A percentile compares a stretch with the other conserved stretches of the same genome.
phyloP scores from a whole-genome alignment of 1,140 invertebrate species.

The Drosophila parabipectinata region DNA sequence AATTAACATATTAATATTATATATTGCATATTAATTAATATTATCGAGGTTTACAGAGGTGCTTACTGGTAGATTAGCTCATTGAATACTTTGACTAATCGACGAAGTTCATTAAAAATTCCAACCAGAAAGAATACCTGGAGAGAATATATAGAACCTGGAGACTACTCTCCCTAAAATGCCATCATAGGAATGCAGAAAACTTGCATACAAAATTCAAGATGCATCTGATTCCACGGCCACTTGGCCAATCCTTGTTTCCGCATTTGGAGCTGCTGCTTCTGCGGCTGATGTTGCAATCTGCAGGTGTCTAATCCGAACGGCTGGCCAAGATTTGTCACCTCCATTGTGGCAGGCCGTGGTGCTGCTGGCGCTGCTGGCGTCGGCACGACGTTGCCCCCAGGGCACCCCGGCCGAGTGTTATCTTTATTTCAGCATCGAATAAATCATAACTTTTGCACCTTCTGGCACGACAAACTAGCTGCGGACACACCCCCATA shows the following conservation, averaged over 20 bases:
- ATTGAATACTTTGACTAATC: neutral
- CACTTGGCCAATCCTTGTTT: constrained; percentile 25
- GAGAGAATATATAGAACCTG: neutral
- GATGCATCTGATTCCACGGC: constrained; percentile 28
- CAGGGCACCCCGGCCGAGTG: constrained; percentile 6
- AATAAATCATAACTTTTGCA: constrained; percentile 54
- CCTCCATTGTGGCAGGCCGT: constrained; percentile 36
- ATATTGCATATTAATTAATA: constrained; percentile 24
- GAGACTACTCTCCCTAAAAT: neutral
- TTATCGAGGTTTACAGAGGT: constrained; percentile 19
- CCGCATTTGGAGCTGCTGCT: constrained; percentile 14
- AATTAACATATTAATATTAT: neutral
- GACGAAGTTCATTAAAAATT: neutral
- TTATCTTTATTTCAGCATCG: constrained; percentile 45
- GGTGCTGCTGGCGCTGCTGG: constrained; percentile 18
- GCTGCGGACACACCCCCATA: constrained; percentile 8
- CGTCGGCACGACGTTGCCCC: constrained; percentile 39
- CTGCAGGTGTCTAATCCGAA: constrained; percentile 44
- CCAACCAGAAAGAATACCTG: neutral
- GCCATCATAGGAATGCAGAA: neutral
- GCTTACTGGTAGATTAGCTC: constrained; percentile 1
- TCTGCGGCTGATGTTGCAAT: constrained; percentile 21
- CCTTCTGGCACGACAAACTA: constrained; percentile 36
- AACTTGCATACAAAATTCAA: constrained; percentile 12
- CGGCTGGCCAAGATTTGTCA: constrained; percentile 49